Percentiles rank a stretch among this genome's conserved stretches.
phyloP scores from a whole-genome alignment of 2,113 vertebrate genomes.

The Thunnus thynnus region DNA sequence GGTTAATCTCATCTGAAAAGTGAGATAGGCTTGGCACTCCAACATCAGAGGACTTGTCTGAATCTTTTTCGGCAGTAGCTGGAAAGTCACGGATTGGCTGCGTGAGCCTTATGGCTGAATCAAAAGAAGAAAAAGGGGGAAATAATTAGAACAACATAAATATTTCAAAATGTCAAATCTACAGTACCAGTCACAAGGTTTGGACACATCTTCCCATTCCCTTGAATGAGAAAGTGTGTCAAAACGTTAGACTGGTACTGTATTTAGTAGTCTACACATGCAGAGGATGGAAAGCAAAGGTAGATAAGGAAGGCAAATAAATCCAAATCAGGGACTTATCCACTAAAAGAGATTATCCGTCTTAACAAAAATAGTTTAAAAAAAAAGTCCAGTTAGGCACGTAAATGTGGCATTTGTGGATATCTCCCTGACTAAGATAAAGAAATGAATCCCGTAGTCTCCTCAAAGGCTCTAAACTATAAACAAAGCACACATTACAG shows the following conservation, averaged over 20 bases:
- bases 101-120: slow-evolving; percentile 70
- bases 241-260: too few relatives aligned
- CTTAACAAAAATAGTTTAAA: background rate
- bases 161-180: background rate
- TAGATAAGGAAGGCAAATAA: background rate
- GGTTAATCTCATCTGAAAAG: slow-evolving; percentile 3
- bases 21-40: background rate
- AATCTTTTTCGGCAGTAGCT: slow-evolving; percentile 2
- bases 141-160: background rate
- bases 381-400: background rate
- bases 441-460: background rate
- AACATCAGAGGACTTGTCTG: background rate
- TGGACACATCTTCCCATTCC: too few relatives aligned
- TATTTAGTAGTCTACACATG: background rate
- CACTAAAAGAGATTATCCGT: background rate
- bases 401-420: slow-evolving; percentile 16
- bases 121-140: background rate
- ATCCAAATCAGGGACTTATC: slow-evolving; percentile 26
- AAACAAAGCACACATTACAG: slow-evolving; percentile 26
- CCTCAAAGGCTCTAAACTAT: background rate
- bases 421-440: slow-evolving; percentile 15
- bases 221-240: too few relatives aligned
- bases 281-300: background rate
- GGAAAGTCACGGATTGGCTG: slow-evolving; percentile 60
- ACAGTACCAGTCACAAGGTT: background rate